Base-by-base conservation (phyloP, 2,888 invertebrate species). In the Athalia rosae region DNA sequence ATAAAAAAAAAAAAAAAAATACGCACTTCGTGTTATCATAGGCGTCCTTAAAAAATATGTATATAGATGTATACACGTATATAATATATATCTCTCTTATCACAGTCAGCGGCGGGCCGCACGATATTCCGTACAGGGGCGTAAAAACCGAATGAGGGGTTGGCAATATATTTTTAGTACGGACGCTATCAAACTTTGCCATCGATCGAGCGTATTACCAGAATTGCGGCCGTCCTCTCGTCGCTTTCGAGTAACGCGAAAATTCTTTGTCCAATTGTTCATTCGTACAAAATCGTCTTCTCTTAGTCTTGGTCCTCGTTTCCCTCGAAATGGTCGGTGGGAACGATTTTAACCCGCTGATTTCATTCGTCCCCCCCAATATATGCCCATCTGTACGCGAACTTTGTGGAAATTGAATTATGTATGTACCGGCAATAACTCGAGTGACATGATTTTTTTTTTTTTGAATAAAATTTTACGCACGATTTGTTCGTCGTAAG, bases 61-160 rank as follows among this genome's bases (percentile, higher is more conserved):
- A 56, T 4, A n/a, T 4, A 9, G 13, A n/a, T 13, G n/a, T 4
- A 56, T 4, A 56, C 5, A 56, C 4, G 13, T 13, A 56, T 4
- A 6, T 28, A 13, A 15, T 8, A 15, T 15, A 59, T 50, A 84
- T 83, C 79, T 85, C 84, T 88, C 84, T 85, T 89, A 89, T 89
- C 89, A 89, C 89, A 89, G 89, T 88, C 85, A 87, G 86, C 86
- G 87, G 85, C 83, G 79, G 59, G 73, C 67, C 62, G 48, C 63
- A 77, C 80, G 79, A 81, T 79, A 63, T 79, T 69, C 78, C 79
- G 78, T 76, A 78, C 79, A 79, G 76, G 80, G 79, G 79, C 78
- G 77, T 77, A 78, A 62, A 74, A 81, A 63, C 50, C 28, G 47
- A 56, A 56, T 28, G 47, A 66, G 6, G 11, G 13, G 15, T 15